Evolutionary conservation across 2,888 invertebrate species (phyloP).

Genomic region (Desoria tigrina): DNA sequence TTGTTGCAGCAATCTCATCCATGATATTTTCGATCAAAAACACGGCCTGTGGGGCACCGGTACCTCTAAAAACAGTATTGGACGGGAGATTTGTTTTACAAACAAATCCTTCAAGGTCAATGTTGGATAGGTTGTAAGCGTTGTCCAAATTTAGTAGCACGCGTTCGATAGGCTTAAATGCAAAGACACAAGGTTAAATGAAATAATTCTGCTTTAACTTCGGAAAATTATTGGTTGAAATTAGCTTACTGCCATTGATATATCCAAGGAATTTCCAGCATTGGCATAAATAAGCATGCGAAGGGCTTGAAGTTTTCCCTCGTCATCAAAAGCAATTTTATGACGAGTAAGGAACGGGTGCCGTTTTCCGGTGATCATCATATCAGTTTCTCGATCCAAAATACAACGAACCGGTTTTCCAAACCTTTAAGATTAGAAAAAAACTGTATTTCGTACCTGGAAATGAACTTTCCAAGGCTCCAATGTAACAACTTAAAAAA

Average conservation of each 20-base stretch:
- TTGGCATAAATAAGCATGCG: conserved; percentile 76
- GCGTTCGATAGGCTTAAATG: conserved; percentile 23
- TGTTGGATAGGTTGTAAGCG: conserved; percentile 63
- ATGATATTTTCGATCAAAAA: conserved; percentile 78
- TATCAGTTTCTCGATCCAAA: conserved; percentile 92
- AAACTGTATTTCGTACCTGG: no score
- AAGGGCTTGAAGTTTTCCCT: conserved; percentile 74
- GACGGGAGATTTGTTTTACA: conserved; percentile 89
- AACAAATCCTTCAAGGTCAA: conserved; percentile 58
- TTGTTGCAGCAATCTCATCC: conserved; percentile 66
- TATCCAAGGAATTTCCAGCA: conserved; percentile 78
- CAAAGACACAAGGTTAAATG: background rate
- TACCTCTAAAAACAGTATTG: conserved; percentile 90
- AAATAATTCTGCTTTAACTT: background rate
- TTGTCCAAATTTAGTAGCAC: conserved; percentile 65
- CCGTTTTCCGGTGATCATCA: conserved; percentile 81
- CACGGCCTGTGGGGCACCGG: conserved; percentile 89
- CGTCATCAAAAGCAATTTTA: conserved; percentile 74
- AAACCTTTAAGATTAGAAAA: conserved; percentile 20
- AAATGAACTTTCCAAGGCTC: no score
- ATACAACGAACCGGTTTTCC: conserved; percentile 76
- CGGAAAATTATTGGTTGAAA: no score
- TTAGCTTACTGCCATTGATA: conserved; percentile 63
- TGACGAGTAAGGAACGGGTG: conserved; percentile 86
- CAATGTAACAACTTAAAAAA: background rate